Percentiles rank a stretch among this genome's conserved stretches.
These are phyloP conservation scores for Sparidentex hasta DNA, from an alignment of 2,797 vertebrate genomes.

Conservation along the genomic window DNA sequence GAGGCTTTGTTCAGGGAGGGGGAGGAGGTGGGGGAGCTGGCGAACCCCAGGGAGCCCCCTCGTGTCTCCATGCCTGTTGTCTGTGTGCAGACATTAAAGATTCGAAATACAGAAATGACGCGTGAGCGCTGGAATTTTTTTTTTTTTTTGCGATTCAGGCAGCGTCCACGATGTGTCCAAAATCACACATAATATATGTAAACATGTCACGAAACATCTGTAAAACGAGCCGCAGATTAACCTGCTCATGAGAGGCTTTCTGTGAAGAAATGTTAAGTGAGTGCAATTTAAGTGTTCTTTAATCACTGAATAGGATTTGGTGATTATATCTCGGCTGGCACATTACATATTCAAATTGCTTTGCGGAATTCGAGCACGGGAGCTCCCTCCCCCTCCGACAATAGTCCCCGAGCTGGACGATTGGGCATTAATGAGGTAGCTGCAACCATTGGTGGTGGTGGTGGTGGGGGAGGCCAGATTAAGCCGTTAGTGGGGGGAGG, in stretches of 20 bases:
- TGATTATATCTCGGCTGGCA: slow-evolving; percentile 82
- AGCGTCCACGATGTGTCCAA: slow-evolving; percentile 16
- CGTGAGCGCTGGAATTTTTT: slow-evolving; percentile 48
- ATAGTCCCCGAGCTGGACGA: slow-evolving; percentile 77
- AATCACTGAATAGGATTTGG: slow-evolving; percentile 82
- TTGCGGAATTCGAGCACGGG: slow-evolving; percentile 73
- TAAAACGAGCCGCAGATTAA: slow-evolving; percentile 54
- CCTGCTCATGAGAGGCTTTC: slow-evolving; percentile 40
- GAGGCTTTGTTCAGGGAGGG: slow-evolving; percentile 81
- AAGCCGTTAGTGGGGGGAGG: slow-evolving; percentile 83
- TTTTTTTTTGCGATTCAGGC: neutral
- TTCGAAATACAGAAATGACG: slow-evolving; percentile 64
- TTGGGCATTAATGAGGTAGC: slow-evolving; percentile 87
- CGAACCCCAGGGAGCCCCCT: slow-evolving; percentile 79
- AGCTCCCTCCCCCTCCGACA: slow-evolving; percentile 78
- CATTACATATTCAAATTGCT: slow-evolving; percentile 88
- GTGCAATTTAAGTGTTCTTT: slow-evolving; percentile 78
- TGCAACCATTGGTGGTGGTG: slow-evolving; percentile 67
- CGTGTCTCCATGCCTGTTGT: slow-evolving; percentile 79
- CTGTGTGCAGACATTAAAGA: slow-evolving; percentile 80
- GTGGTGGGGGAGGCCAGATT: slow-evolving; percentile 82
- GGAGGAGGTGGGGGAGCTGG: slow-evolving; percentile 72
- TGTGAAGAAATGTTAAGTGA: slow-evolving; percentile 74
- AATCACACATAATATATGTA: slow-evolving; percentile 37
- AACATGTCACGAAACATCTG: slow-evolving; percentile 48